Conservation (phyloP, 2,888 invertebrate genomes). For the Tholera decimalis region DNA sequence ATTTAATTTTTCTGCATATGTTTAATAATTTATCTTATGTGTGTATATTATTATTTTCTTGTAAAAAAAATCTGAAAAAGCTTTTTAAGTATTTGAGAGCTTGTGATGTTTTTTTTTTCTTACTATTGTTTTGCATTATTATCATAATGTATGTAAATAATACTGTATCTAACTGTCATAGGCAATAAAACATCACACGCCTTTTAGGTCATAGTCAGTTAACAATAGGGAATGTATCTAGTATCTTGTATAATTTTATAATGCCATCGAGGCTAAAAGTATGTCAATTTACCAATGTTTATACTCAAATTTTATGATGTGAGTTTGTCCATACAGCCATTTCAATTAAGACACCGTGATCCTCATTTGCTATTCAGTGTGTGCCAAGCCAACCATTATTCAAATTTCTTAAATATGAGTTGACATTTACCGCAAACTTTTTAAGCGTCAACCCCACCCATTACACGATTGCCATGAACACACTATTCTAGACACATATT, state of each 20-base stretch:
- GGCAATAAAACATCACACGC: neutral
- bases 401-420: too few relatives aligned
- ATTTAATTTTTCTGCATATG: conserved; percentile 10
- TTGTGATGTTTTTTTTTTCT: neutral
- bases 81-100: conserved; percentile 12
- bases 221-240: neutral
- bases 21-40: neutral
- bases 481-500: too few relatives aligned
- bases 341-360: neutral
- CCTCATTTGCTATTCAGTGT: neutral
- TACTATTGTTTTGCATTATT: conserved; percentile 14
- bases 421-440: too few relatives aligned
- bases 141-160: conserved; percentile 6
- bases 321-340: conserved; percentile 22
- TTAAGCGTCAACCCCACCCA: too few relatives aligned
- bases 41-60: neutral
- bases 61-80: neutral
- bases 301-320: neutral
- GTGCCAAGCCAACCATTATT: too few relatives aligned
- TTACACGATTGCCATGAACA: too few relatives aligned
- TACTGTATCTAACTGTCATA: neutral
- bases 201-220: too few relatives aligned
- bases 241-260: neutral
- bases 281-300: neutral
- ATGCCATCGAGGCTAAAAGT: neutral